Evolutionary conservation across 2,888 invertebrate genomes (phyloP).

Genomic region (Gari tellinella): DNA sequence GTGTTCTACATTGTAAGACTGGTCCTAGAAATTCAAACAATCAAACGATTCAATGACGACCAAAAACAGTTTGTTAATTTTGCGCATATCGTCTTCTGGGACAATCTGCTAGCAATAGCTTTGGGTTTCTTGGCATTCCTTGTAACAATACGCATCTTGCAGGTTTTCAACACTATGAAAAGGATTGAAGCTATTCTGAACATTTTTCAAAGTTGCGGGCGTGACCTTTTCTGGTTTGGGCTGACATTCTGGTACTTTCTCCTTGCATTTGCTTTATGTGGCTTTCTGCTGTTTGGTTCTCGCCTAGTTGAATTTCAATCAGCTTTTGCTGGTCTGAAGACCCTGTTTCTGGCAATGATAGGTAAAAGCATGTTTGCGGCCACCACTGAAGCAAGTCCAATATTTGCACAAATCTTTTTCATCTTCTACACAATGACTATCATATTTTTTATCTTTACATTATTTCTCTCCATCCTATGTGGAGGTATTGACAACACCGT

Average conservation of each 20-base stretch:
- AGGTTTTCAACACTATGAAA: constrained; percentile 65
- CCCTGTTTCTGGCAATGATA: constrained; percentile 65
- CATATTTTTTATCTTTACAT: constrained; percentile 49
- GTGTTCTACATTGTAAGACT: constrained; percentile 54
- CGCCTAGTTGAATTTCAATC: constrained; percentile 54
- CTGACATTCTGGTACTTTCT: constrained; percentile 58
- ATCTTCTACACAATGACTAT: constrained; percentile 12
- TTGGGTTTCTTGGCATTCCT: constrained; percentile 62
- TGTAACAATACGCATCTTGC: constrained; percentile 59
- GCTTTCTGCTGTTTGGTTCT: constrained; percentile 59
- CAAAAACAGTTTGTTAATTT: constrained; percentile 67
- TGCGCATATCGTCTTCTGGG: constrained; percentile 65
- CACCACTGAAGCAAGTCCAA: constrained; percentile 49
- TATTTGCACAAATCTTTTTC: constrained; percentile 65
- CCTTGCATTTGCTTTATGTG: constrained; percentile 56
- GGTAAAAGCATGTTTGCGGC: constrained; percentile 65
- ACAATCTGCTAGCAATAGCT: constrained; percentile 50
- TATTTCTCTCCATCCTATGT: constrained; percentile 60
- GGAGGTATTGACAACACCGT: constrained; percentile 17
- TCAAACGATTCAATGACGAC: constrained; percentile 54
- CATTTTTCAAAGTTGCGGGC: constrained; percentile 24
- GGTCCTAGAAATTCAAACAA: constrained; percentile 35
- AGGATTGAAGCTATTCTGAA: constrained; percentile 37
- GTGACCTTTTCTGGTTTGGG: constrained; percentile 63
- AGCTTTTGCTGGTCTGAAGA: constrained; percentile 50